phyloP scores from a whole-genome alignment of 2,113 vertebrate genomes.

The Lepidothrix coronata region DNA sequence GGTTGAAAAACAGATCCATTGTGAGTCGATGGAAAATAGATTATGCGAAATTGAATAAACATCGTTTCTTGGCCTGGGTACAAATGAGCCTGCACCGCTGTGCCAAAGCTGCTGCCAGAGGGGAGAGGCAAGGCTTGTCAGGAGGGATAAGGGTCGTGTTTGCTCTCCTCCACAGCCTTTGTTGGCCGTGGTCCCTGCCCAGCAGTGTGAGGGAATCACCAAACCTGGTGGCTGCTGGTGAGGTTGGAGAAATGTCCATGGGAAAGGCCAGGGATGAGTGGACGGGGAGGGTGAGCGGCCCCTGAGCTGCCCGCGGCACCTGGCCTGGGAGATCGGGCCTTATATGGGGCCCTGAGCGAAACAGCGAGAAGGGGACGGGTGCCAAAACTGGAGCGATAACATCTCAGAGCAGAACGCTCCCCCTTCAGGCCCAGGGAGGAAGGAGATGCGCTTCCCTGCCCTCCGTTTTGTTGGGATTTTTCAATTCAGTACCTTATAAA shows the following conservation, averaged over 20 bases:
- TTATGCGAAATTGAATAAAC: slow-evolving; percentile 47
- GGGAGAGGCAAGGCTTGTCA: neutral
- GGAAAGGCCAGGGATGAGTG: neutral
- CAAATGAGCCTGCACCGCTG: neutral
- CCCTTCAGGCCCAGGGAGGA: slow-evolving; percentile 39
- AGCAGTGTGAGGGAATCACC: neutral
- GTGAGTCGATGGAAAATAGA: slow-evolving; percentile 60
- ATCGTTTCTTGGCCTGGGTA: slow-evolving; percentile 14
- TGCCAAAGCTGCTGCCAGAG: neutral
- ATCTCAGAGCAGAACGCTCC: slow-evolving; percentile 53
- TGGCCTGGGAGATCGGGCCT: slow-evolving; percentile 56
- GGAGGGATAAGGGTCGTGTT: neutral
- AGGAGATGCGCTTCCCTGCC: neutral
- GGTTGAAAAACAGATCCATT: slow-evolving; percentile 54
- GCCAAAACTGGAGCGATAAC: neutral
- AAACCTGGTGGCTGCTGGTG: neutral
- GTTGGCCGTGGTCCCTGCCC: neutral
- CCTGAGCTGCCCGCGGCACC: slow-evolving; percentile 6
- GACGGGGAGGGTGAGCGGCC: rapidly evolving
- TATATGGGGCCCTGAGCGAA: slow-evolving; percentile 63
- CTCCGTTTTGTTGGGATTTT: neutral
- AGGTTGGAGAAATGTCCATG: neutral
- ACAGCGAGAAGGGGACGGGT: neutral
- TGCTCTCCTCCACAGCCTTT: neutral
- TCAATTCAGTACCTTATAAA: neutral